Evolutionary conservation across 1,140 invertebrate genomes (phyloP).

Genomic region (Adelges cooleyi): DNA sequence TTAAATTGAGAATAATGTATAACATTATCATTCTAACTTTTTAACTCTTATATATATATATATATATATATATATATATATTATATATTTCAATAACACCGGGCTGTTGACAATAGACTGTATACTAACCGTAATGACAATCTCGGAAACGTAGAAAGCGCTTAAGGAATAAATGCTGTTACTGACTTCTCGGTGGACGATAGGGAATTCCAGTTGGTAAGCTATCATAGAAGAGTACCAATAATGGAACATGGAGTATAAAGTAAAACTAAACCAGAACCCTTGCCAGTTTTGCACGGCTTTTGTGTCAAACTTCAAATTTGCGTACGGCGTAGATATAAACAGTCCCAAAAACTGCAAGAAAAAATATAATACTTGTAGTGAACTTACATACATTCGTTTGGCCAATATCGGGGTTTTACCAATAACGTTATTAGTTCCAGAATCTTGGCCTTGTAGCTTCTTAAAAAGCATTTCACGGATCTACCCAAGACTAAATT

Average conservation of each 20-base stretch:
- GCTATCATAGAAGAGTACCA: constrained; percentile 55
- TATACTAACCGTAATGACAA: constrained; percentile 50
- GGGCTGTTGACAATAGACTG: too few species aligned
- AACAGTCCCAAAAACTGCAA: constrained; percentile 52
- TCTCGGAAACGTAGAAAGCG: constrained; percentile 58
- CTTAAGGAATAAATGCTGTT: constrained; percentile 50
- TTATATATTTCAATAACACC: too few species aligned
- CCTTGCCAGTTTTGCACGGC: constrained; percentile 60
- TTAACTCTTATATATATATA: too few species aligned
- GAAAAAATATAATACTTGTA: too few species aligned
- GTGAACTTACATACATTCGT: too few species aligned
- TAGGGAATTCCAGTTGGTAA: constrained; percentile 53
- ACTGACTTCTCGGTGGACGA: constrained; percentile 53
- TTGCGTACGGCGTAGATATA: constrained; percentile 46
- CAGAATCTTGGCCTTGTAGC: neutral
- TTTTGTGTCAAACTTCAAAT: constrained; percentile 42
- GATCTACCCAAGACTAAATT: constrained; percentile 3
- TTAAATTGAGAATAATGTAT: too few species aligned
- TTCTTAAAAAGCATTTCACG: neutral
- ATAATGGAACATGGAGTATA: constrained; percentile 57
- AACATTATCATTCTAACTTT: too few species aligned
- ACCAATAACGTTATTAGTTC: constrained; percentile 2
- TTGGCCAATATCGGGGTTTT: too few species aligned
- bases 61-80: too few species aligned
- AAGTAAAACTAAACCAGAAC: constrained; percentile 51